phyloP scores from a whole-genome alignment of 2,888 invertebrate species.

The Autographa pulchrina region DNA sequence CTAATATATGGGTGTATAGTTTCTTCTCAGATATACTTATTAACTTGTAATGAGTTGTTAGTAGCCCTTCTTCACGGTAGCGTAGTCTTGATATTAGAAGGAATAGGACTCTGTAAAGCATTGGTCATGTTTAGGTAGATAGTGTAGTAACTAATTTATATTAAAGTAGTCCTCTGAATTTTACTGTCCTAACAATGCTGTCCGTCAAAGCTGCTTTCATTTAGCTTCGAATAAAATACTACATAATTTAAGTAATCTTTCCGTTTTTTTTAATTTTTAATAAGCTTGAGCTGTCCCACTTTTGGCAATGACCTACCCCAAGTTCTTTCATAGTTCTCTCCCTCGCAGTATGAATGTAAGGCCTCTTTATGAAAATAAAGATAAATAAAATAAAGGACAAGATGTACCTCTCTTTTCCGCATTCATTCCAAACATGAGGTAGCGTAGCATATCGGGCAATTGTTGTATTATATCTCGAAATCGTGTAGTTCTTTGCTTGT shows the following conservation, averaged over 20 bases:
- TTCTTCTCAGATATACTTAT: conserved; percentile 90
- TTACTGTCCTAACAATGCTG: too few species aligned
- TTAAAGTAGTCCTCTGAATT: too few species aligned
- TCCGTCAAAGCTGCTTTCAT: too few species aligned
- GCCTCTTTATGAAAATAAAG: neutral
- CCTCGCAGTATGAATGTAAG: too few species aligned
- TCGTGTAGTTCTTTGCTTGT: conserved; percentile 88
- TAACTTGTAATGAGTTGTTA: conserved; percentile 92
- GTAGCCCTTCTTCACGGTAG: conserved; percentile 93
- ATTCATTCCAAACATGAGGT: conserved; percentile 90
- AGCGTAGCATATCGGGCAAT: conserved; percentile 97
- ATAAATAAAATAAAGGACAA: neutral
- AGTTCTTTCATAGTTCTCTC: too few species aligned
- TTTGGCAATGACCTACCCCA: too few species aligned
- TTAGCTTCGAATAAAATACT: too few species aligned
- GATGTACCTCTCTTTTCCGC: conserved; percentile 25
- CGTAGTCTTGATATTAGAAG: conserved; percentile 93
- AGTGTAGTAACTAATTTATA: too few species aligned
- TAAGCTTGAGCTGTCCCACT: too few species aligned
- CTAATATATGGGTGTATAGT: conserved; percentile 93
- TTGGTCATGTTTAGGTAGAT: too few species aligned
- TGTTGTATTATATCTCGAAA: conserved; percentile 95
- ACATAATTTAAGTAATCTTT: too few species aligned
- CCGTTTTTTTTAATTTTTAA: too few species aligned
- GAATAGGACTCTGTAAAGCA: conserved; percentile 92